Evolutionary conservation across 1,140 invertebrate species (phyloP), one percentile per base, ranked within the genome.

Genomic region (Heliconius himera): DNA sequence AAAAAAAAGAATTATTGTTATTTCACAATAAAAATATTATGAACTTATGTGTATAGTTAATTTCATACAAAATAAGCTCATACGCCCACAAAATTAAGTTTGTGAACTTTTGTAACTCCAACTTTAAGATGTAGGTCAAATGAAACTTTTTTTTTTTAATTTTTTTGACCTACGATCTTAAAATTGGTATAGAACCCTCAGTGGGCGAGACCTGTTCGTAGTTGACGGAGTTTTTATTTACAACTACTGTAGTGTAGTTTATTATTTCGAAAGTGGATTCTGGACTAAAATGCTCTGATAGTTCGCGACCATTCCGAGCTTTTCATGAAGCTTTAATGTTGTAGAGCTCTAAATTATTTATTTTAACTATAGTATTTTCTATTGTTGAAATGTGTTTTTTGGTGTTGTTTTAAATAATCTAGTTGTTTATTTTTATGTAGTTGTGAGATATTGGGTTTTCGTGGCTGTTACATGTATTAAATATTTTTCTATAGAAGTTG

Each of bases 261-360:
- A 49, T 79, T 76, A 76, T 80, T 73, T 11, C 33, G 76, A 78
- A 56, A 80, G 79, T 49, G 51, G 70, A 76, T 76, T 80, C 70
- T 76, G 70, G 41, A 72, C 74, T 73, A 66, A 73, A 80, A 73
- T 73, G 51, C 51, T 73, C 11, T 26, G 51, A 75, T 70, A 70
- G 38, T 38, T 79, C 36, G 77, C 38, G 38, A 74, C n/a, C 29
- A 22, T 74, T 74, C 66, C 51, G 38, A 60, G 41, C 18, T 46
- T 70, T 77, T 49, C 60, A 66, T 29, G 60, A 29, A 29, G 60
- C 60, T 66, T 66, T 66, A 66, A 66, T 66, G 13, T 66, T 29
- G 60, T 66, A 66, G 9, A 66, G 60, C 13, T 66, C 11, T 66
- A 66, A 66, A 66, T 66, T 13, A 66, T 66, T 66, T 66, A 66